Percentiles rank a stretch among this genome's conserved stretches.
Evolutionary conservation across 1,140 invertebrate genomes (phyloP).

Genomic region (Drosophila teissieri): DNA sequence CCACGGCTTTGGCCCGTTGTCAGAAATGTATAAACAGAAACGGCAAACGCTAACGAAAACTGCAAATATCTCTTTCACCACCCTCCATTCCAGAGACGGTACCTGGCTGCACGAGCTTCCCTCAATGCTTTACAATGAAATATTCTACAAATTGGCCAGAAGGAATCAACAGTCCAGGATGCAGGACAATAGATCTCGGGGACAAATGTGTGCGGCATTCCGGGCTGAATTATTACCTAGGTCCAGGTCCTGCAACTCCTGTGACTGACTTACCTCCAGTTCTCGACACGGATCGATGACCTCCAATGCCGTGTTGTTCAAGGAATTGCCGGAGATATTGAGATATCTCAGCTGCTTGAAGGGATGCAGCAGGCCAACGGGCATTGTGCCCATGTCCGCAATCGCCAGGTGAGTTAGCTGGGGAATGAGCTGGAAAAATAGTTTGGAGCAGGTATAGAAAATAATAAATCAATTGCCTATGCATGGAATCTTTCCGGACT

Average conservation of each 20-base stretch:
- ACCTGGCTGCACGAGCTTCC: neutral
- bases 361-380: slow-evolving; percentile 85
- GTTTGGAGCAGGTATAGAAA: neutral
- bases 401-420: slow-evolving; percentile 86
- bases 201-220: slow-evolving; percentile 17
- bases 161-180: slow-evolving; percentile 30
- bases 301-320: slow-evolving; percentile 84
- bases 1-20: slow-evolving; percentile 46
- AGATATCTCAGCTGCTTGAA: slow-evolving; percentile 86
- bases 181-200: slow-evolving; percentile 43
- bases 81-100: slow-evolving; percentile 25
- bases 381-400: slow-evolving; percentile 86
- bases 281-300: slow-evolving; percentile 82
- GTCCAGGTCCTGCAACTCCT: neutral
- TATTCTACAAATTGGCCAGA: slow-evolving; percentile 69
- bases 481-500: too few relatives aligned
- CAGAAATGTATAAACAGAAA: slow-evolving; percentile 50
- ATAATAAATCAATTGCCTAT: too few relatives aligned
- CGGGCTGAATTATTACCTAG: slow-evolving; percentile 31
- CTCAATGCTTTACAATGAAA: slow-evolving; percentile 51
- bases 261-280: slow-evolving; percentile 75
- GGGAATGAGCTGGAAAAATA: slow-evolving; percentile 80
- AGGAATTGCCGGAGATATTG: slow-evolving; percentile 86
- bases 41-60: slow-evolving; percentile 54
- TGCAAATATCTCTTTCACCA: slow-evolving; percentile 38